Evolutionary conservation across 2,888 invertebrate species (phyloP).

Genomic region (Brenthis daphne): DNA sequence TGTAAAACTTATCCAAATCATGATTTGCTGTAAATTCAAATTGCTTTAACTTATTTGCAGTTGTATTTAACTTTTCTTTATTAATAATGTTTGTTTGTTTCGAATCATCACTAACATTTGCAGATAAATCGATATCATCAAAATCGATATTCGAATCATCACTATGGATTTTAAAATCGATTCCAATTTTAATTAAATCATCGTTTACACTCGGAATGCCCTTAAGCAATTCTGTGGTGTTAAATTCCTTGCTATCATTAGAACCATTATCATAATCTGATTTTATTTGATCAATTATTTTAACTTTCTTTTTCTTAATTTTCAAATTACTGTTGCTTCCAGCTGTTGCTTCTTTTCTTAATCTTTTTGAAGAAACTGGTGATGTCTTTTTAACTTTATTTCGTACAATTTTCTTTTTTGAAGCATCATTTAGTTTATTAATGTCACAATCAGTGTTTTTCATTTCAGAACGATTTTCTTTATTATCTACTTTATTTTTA

Average conservation of each 20-base stretch:
- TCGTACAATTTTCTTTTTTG: background rate
- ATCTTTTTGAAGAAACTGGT: background rate
- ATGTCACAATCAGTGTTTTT: background rate
- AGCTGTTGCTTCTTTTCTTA: conserved; percentile 57
- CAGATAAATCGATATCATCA: background rate
- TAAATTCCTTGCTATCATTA: background rate
- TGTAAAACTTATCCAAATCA: conserved; percentile 58
- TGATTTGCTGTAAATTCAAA: conserved; percentile 61
- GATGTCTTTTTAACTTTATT: background rate
- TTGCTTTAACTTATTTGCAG: conserved; percentile 60
- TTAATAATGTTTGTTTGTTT: conserved; percentile 6
- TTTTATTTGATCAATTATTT: conserved; percentile 42
- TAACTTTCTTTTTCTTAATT: conserved; percentile 43
- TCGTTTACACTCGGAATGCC: conserved; percentile 77
- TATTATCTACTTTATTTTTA: background rate
- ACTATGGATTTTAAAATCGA: conserved; percentile 54
- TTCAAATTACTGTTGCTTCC: conserved; percentile 45
- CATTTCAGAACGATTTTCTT: background rate
- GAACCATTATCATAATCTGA: conserved; percentile 30
- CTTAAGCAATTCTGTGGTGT: conserved; percentile 50
- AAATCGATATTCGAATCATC: conserved; percentile 22
- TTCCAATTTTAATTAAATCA: conserved; percentile 61
- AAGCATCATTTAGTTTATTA: background rate
- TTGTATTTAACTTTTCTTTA: conserved; percentile 42
- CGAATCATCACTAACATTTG: conserved; percentile 15